Evolutionary conservation across 1,140 invertebrate genomes (phyloP).

Genomic region (Zaprionus inermis): DNA sequence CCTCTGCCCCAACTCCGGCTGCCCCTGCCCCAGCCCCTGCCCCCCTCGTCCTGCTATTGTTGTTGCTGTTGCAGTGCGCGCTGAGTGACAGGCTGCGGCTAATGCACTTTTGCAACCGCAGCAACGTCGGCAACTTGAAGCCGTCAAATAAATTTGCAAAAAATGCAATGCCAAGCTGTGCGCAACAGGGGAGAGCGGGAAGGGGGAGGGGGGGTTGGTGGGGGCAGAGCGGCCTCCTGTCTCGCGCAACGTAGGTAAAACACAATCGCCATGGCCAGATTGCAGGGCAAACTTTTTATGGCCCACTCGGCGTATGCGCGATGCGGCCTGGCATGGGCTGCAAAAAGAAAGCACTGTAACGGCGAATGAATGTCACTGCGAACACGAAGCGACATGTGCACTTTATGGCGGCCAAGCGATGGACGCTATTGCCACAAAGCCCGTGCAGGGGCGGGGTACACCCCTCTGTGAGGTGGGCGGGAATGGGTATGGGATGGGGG

Average conservation of each 20-base stretch:
- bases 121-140: conserved; percentile 79
- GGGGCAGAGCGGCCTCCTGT: conserved; percentile 12
- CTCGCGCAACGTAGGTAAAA: conserved; percentile 36
- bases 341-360: conserved; percentile 70
- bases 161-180: conserved; percentile 46
- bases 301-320: conserved; percentile 44
- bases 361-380: conserved; percentile 82
- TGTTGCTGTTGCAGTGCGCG: conserved; percentile 1
- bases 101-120: conserved; percentile 82
- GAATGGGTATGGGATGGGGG: background rate
- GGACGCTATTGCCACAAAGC: conserved; percentile 49
- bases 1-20: background rate
- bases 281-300: conserved; percentile 68
- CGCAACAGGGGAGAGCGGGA: background rate
- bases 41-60: background rate
- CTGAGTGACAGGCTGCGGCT: conserved; percentile 74
- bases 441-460: background rate
- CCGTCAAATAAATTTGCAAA: conserved; percentile 79
- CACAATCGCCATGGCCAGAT: conserved; percentile 67
- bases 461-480: no score
- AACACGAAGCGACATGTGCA: conserved; percentile 82
- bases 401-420: conserved; percentile 69
- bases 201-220: background rate
- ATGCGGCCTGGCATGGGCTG: background rate
- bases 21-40: background rate